Evolutionary conservation across 2,797 vertebrate genomes (phyloP), one percentile per base, ranked within the genome.

Genomic region (Onychomys torridus): DNA sequence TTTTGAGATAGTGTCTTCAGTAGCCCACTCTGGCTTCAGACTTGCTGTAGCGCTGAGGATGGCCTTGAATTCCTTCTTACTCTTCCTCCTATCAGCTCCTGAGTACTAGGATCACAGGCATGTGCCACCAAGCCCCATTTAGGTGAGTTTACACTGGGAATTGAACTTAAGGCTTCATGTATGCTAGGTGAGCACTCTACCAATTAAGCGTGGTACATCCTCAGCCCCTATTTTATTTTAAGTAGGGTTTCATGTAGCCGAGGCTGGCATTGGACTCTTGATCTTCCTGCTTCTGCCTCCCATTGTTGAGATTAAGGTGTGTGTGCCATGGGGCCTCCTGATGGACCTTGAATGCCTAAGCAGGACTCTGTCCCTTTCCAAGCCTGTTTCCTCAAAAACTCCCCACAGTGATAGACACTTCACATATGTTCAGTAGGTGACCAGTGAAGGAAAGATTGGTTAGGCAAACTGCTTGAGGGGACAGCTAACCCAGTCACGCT

Each of bases 351-450:
- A 61, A n/a, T 9, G 67, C 21, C 52, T 0, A 17, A 85, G 59
- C 14, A 10, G 57, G 75, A 2, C 29, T 76, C 71, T 77, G 75
- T 25, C 59, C 59, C 43, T 63, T 52, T 49, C 37, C 34, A 13
- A 12, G 21, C 46, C 87, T 32, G 21, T 21, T 87, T 79, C 32
- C 43, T 82, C 17, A 59, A 32, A 65, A 32, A 25, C 32, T 19
- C 29, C 1, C 0, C 2, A 23, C 32, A 16, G 83, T 32, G 12
- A 52, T 0, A 2, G 19, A 1, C 29, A 1, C 2, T 1, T 23
- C 13, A 46, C 3, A 7, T 6, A 9, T 5, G 71, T 19, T 32
- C 55, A 27, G 27, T 75, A 61, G 71, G 32, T 13, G 32, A 25
- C 37, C 34, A 27, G 43, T 25, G 29, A 27, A 4, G 21, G 23